Evolutionary conservation across 2,888 invertebrate species (phyloP), one percentile per base, ranked within the genome.

Genomic region (Eristalinus sepulchralis): DNA sequence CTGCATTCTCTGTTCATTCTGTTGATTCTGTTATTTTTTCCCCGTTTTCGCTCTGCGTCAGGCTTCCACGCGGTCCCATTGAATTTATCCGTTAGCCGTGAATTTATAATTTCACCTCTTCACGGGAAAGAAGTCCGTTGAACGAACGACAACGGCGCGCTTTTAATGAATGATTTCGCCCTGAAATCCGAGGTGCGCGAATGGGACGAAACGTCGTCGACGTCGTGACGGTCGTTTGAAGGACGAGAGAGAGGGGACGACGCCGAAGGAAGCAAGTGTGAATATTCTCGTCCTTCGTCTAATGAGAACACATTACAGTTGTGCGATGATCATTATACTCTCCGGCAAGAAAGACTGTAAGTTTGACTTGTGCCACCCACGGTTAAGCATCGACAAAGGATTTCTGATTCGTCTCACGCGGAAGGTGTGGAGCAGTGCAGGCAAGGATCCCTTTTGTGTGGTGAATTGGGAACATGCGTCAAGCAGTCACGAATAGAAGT

Each of bases 1-100:
- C 88, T 88, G 88, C 83, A 88, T 88, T 88, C 85, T 85, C 76
- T 86, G 71, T 75, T 88, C 83, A 88, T 88, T 88, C 88, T 85
- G 82, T 63, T 81, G 66, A 81, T 83, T 53, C 39, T 70, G 53
- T 27, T 64, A 34, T 55, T n/a, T n/a, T 55, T 24, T 20, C 24
- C 27, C 27, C 34, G 34, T 6, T 39, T 59, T 27, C 34, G 27
- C 17, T 47, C 22, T 63, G 60, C 31, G 27, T 31, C 33, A 17
- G 27, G n/a, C 17, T 59, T 57, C 11, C 34, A 31, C 36, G 55
- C 59, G 53, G 63, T 62, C 59, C 76, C 36, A 87, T 83, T 79
- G 68, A 83, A 76, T 87, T 83, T 87, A 71, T 83, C 83, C 80
- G 76, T 87, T 83, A 63, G 64, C 66, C 83, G 83, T 87, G 83